phyloP scores from a whole-genome alignment of 2,797 vertebrate species.

The Avahi laniger region DNA sequence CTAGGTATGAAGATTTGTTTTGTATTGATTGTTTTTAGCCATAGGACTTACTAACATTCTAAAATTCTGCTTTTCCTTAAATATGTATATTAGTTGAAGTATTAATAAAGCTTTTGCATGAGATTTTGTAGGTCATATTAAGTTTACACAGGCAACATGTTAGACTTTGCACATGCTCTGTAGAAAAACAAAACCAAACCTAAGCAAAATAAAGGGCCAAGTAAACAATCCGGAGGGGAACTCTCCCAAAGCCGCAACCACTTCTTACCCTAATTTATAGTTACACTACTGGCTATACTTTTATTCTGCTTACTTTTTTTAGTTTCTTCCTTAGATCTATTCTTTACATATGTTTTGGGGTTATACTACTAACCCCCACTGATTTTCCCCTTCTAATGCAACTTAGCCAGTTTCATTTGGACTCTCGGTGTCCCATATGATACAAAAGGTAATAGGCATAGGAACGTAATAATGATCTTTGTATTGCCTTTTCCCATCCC shows the following conservation, averaged over 20 bases:
- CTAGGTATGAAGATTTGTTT: conserved; percentile 11
- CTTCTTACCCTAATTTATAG: conserved; percentile 42
- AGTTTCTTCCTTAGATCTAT: conserved; percentile 56
- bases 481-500: not conserved
- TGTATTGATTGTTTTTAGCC: conserved; percentile 4
- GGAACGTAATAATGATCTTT: not conserved
- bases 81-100: not conserved
- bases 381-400: conserved; percentile 14
- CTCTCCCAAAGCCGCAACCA: conserved; percentile 10
- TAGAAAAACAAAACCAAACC: conserved; percentile 58
- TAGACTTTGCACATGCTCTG: not conserved
- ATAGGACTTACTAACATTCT: not conserved
- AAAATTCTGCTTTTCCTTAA: conserved; percentile 56
- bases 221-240: not conserved
- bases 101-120: conserved; percentile 34
- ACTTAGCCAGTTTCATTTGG: conserved; percentile 3
- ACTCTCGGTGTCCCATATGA: not conserved
- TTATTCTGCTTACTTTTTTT: conserved; percentile 50
- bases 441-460: not conserved
- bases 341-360: conserved; percentile 44
- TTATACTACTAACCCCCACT: not conserved
- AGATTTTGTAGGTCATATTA: conserved; percentile 14
- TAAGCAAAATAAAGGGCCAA: conserved; percentile 36
- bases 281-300: not conserved
- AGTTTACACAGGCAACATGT: not conserved